These are phyloP conservation scores for Hippasteria phrygiana DNA, from an alignment of 53 echinoderm and acorn worm species.

Conservation along the genomic window DNA sequence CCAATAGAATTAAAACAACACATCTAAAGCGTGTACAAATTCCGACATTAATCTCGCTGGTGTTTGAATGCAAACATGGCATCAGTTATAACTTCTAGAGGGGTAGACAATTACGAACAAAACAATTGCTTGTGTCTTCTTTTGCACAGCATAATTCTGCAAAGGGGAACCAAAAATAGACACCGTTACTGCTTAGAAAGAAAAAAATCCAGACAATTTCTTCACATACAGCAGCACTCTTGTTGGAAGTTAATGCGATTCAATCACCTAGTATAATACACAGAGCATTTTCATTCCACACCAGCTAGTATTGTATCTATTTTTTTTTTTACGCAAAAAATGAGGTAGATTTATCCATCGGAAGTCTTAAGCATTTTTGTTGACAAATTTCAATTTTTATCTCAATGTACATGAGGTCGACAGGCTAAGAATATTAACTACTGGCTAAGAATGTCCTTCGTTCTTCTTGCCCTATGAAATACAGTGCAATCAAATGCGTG, in stretches of 20 bases:
- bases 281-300: conserved; percentile 51
- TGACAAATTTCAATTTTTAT: not conserved
- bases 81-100: not conserved
- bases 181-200: not conserved
- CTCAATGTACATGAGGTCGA: not conserved
- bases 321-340: conserved; percentile 39
- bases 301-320: not conserved
- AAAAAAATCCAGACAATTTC: conserved; percentile 2
- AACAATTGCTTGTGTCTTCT: not conserved
- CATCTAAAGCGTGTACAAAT: not conserved
- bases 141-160: not conserved
- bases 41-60: not conserved
- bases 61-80: not conserved
- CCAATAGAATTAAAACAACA: conserved; percentile 2
- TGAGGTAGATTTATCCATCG: conserved; percentile 54
- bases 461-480: not conserved
- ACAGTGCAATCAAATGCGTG: not conserved
- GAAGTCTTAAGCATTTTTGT: conserved; percentile 59
- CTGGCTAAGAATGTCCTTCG: not conserved
- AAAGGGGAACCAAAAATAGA: not conserved
- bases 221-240: conserved; percentile 28
- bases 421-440: conserved; percentile 18
- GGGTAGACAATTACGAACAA: not conserved
- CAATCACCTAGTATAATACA: conserved; percentile 35
- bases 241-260: conserved; percentile 36